Evolutionary conservation across 2,113 vertebrate species (phyloP).

Genomic region (Puntigrus tetrazona): DNA sequence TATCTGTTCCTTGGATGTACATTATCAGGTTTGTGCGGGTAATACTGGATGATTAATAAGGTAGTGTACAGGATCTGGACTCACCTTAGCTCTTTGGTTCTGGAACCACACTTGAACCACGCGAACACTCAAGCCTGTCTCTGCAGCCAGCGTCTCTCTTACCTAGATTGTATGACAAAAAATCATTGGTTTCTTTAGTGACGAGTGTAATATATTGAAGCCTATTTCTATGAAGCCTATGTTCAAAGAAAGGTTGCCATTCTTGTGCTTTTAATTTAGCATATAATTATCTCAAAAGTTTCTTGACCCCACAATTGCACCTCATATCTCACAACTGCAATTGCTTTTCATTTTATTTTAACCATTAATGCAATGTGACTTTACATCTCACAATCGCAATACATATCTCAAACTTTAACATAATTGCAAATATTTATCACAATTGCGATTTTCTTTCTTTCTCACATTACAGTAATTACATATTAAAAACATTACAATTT

Average conservation of each 20-base stretch:
- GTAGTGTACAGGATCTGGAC: conserved; percentile 43
- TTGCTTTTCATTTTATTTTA: background rate
- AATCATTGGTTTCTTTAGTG: background rate
- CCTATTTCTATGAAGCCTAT: too few species aligned
- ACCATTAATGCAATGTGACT: background rate
- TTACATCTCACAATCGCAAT: background rate
- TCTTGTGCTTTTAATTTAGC: too few species aligned
- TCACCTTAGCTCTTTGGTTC: conserved; percentile 99
- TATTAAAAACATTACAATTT: background rate
- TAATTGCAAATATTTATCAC: background rate
- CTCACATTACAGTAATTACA: background rate
- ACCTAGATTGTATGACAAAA: conserved; percentile 76
- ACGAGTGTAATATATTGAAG: background rate
- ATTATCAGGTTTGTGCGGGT: conserved; percentile 37
- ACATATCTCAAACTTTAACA: background rate
- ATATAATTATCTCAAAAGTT: too few species aligned
- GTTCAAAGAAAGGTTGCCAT: too few species aligned
- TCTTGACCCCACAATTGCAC: background rate
- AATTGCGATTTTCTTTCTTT: background rate
- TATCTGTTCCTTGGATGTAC: conserved; percentile 41
- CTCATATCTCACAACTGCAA: background rate
- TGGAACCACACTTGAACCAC: conserved; percentile 99
- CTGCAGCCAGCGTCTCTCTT: conserved; percentile 95
- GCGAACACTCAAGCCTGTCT: conserved; percentile 97
- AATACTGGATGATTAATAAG: conserved; percentile 36